These are phyloP conservation scores for Dendrocincla fuliginosa DNA, from an alignment of 2,797 vertebrate species.

Conservation along the genomic window DNA sequence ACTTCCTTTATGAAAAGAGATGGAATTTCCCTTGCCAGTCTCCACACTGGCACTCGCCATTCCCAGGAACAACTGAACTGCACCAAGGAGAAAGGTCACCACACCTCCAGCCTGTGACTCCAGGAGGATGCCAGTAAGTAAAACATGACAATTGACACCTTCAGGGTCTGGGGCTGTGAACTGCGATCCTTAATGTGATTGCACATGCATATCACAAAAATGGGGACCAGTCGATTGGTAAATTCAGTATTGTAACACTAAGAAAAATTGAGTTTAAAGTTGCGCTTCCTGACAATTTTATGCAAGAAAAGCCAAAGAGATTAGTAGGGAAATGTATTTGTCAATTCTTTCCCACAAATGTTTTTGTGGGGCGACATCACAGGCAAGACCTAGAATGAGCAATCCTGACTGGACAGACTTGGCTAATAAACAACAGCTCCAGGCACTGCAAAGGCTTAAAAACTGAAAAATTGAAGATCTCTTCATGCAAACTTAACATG, in stretches of 20 bases:
- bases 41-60: fast-evolving
- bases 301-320: background rate
- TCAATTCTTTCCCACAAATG: background rate
- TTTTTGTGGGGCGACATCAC: background rate
- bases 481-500: background rate
- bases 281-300: background rate
- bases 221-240: background rate
- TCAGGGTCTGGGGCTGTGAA: background rate
- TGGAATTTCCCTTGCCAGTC: background rate
- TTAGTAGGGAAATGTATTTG: background rate
- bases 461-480: background rate
- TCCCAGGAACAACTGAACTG: background rate
- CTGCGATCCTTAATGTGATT: background rate
- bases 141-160: fast-evolving
- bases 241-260: background rate
- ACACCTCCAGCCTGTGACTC: background rate
- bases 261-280: background rate
- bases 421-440: background rate
- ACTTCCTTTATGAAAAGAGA: background rate
- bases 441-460: background rate
- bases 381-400: background rate
- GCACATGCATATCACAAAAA: fast-evolving
- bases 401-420: background rate
- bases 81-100: background rate
- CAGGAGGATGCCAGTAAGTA: background rate